A percentile compares a stretch with the other conserved stretches of the same genome.
phyloP scores from a whole-genome alignment of 1,140 invertebrate genomes.

The Drosophila nigrodunni region DNA sequence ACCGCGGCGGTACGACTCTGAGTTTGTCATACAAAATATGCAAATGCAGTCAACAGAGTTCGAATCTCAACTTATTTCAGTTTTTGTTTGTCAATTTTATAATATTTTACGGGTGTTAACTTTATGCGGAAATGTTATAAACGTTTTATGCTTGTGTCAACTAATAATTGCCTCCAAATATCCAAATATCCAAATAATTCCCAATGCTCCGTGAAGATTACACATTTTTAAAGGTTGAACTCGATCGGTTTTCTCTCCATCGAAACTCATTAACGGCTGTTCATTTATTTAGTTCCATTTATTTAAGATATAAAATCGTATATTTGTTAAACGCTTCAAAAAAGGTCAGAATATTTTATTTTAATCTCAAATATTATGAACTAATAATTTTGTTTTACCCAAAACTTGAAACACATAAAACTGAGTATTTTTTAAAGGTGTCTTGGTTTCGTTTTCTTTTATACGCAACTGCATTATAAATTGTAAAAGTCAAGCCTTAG shows the following conservation, averaged over 20 bases:
- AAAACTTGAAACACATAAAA: background rate
- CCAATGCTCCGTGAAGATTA: constrained; percentile 45
- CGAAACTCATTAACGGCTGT: constrained; percentile 6
- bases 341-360: constrained; percentile 27
- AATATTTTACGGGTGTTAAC: constrained; percentile 75
- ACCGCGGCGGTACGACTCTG: constrained; percentile 53
- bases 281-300: constrained; percentile 48
- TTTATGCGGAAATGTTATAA: constrained; percentile 79
- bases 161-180: constrained; percentile 70
- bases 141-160: constrained; percentile 75
- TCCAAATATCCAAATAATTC: constrained; percentile 42
- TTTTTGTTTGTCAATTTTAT: constrained; percentile 71
- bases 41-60: constrained; percentile 59
- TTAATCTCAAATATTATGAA: constrained; percentile 5
- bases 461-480: no score
- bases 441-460: background rate
- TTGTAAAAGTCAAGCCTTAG: no score
- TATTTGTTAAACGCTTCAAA: constrained; percentile 34
- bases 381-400: background rate
- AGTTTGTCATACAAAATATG: constrained; percentile 75
- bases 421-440: background rate
- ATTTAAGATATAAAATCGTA: constrained; percentile 16
- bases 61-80: constrained; percentile 18
- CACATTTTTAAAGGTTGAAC: constrained; percentile 29
- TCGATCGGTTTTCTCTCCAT: background rate